A percentile compares a stretch with the other conserved stretches of the same genome.
phyloP scores from a whole-genome alignment of 2,888 invertebrate genomes.

The Onthophagus sagittarius region DNA sequence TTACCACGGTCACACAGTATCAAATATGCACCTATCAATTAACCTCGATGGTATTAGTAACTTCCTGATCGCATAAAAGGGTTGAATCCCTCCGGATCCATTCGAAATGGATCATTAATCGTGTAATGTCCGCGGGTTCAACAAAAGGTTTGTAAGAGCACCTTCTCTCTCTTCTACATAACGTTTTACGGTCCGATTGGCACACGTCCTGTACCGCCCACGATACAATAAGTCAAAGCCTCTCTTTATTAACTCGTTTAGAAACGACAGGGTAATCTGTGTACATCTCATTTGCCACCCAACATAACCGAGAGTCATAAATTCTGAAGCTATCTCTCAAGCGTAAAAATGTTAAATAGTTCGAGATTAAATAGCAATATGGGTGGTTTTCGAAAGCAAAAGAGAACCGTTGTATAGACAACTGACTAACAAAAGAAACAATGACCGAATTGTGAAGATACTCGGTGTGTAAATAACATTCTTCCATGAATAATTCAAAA shows the following conservation, averaged over 20 bases:
- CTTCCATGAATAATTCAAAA: not conserved
- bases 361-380: not conserved
- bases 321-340: not conserved
- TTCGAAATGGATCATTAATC: constrained; percentile 7
- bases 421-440: too few species aligned
- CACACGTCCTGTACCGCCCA: constrained; percentile 5
- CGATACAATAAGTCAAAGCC: constrained; percentile 4
- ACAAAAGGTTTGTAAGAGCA: constrained; percentile 3
- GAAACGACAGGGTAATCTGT: not conserved
- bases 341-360: not conserved
- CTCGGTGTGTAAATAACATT: not conserved
- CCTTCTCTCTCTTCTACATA: not conserved
- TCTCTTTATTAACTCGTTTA: not conserved
- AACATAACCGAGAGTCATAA: not conserved
- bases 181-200: constrained; percentile 2
- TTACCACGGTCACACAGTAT: not conserved
- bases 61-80: not conserved
- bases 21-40: not conserved
- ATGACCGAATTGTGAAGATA: not conserved
- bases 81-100: not conserved
- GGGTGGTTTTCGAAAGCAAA: not conserved
- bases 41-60: not conserved
- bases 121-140: constrained; percentile 11
- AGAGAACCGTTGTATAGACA: not conserved
- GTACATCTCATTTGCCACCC: not conserved